Base-by-base conservation (phyloP, 2,888 invertebrate genomes). In the Agonopterix alstromeriana region DNA sequence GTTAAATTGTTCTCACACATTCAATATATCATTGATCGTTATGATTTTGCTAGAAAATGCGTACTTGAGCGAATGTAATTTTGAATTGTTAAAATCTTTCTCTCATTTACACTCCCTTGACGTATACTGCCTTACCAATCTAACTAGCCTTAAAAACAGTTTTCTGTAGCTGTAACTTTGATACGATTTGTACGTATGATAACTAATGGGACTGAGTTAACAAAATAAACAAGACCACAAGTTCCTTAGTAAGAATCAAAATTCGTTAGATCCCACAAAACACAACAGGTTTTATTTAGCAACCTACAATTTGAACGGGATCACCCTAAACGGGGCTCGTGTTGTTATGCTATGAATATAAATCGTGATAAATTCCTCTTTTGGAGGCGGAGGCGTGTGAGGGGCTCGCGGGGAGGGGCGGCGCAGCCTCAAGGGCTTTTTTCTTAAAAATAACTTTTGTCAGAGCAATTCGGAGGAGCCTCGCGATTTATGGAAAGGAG, bases 301-400 rank as follows among this genome's bases (percentile, higher is more conserved):
- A 75, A 72, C 67, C 70, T 73, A 75, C 74, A 78, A 77, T 83
- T 81, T 78, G 74, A 80, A 78, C 77, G 73, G 78, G 76, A 79
- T 82, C 82, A 72, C 78, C 82, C 82, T 78, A 80, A 84, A 84
- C 78, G 76, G 67, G 73, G 76, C 77, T 82, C 80, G 82, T 86
- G 87, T 85, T 87, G 84, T 82, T 86, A 87, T 85, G 79, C 85
- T 81, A 89, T 88, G 89, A 89, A 89, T 89, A 89, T 90, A 91
- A 91, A 89, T 90, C 89, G 90, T 90, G 89, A 90, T 90, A 90
- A 90, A 90, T 90, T 90, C 89, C 85, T 79, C 76, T 73, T 72
- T 63, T 56, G 57, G 57, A 49, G 53, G 58, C 58, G 69, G 65
- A 65, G 65, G 62, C 56, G 57, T 64, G 65, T 64, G 67, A 52